Conservation (phyloP, 2,797 vertebrate genomes). For the Anabacerthia variegaticeps region DNA sequence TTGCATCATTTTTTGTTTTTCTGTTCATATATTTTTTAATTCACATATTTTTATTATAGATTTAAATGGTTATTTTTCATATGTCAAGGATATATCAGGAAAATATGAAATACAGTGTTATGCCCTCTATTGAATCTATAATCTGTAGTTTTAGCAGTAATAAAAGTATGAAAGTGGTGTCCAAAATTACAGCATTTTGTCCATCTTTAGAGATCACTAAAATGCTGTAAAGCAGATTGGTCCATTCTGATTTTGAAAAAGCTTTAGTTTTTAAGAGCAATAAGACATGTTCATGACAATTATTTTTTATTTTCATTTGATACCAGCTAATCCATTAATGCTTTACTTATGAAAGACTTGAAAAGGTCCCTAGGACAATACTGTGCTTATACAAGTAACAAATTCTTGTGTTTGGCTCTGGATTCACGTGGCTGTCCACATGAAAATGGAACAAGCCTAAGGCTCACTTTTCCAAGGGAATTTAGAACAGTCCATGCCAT, state of each 20-base stretch:
- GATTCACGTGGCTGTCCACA: rapidly evolving
- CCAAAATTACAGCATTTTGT: not conserved
- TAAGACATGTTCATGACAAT: not conserved
- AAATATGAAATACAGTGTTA: not conserved
- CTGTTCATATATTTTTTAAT: not conserved
- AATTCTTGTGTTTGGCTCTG: not conserved
- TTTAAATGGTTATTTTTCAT: not conserved
- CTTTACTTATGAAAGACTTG: not conserved
- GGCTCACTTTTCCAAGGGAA: not conserved
- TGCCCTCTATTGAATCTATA: not conserved
- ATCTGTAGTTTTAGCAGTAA: not conserved
- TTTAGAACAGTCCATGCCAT: not conserved
- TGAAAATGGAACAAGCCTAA: not conserved
- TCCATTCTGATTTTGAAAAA: not conserved
- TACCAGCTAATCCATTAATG: not conserved
- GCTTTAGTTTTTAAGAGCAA: not conserved
- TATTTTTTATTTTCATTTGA: not conserved
- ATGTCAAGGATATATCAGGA: not conserved
- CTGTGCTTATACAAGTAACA: not conserved
- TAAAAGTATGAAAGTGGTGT: not conserved
- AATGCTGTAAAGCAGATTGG: not conserved
- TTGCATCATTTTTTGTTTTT: not conserved
- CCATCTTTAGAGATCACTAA: not conserved
- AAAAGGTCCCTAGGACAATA: not conserved
- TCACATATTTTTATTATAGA: not conserved